Evolutionary conservation across 2,797 vertebrate species (phyloP).

Genomic region (Danio aesculapii): DNA sequence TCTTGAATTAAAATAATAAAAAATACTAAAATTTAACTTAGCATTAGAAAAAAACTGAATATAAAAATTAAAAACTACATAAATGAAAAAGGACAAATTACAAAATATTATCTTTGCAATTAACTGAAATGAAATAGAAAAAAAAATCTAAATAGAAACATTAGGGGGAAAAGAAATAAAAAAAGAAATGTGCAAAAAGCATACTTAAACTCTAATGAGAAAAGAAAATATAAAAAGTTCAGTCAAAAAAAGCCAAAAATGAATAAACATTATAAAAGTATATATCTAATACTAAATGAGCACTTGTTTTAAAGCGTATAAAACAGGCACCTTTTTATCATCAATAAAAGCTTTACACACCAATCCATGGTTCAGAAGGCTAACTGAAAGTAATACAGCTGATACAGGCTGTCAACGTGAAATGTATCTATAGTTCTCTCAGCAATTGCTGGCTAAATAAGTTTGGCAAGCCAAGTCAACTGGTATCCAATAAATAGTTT

Average conservation of each 20-base stretch:
- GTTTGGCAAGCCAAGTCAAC: constrained; percentile 54
- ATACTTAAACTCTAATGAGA: too few species aligned
- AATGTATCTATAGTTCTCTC: constrained; percentile 8
- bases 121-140: background rate
- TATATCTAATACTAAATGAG: too few species aligned
- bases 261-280: too few species aligned
- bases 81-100: too few species aligned
- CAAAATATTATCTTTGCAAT: background rate
- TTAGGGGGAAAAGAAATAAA: background rate
- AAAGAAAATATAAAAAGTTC: background rate
- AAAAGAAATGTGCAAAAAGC: background rate
- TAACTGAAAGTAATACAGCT: background rate
- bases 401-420: constrained; percentile 9
- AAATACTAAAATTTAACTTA: background rate
- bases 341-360: background rate
- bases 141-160: too few species aligned
- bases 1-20: background rate
- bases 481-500: constrained; percentile 46
- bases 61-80: background rate
- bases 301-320: background rate
- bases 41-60: background rate
- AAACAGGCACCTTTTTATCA: background rate
- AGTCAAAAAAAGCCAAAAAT: too few species aligned
- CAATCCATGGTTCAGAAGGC: background rate
- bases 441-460: constrained; percentile 25